Evolutionary conservation across 37 sponge, comb jelly and placozoan species (phyloP), one percentile per base, ranked within the genome.

Genomic region (Theonella swinhoei): DNA sequence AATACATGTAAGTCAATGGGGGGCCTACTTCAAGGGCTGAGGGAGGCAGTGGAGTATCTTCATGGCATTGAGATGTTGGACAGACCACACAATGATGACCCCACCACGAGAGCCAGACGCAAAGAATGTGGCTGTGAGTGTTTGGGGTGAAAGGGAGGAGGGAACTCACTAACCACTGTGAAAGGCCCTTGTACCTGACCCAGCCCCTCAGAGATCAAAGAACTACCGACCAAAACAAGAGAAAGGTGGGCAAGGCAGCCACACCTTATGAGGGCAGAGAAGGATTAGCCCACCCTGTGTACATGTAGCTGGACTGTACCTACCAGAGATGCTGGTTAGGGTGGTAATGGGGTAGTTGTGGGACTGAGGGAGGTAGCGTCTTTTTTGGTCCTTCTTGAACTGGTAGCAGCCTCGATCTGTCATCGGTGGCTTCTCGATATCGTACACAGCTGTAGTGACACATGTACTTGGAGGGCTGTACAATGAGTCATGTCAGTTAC

Each of bases 31-130:
- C 36, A 30, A 36, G 24, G 43, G 82, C 22, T 42, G 29, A 7
- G 47, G 40, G 2, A 58, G 54, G 47, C 86, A 81, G 33, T 85
- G 58, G 62, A 90, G 81, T 70, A 76, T 76, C 82, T 90, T 90
- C 71, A 90, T 71, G 0, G 91, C 82, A 62, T 72, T 85, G 30
- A 90, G 82, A 23, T 76, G 62, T 68, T 90, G 85, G 11, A 80
- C 85, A 29, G 91, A 90, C 91, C 91, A 90, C 35, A 90, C 58
- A 26, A 90, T 31, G 32, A 90, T 81, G 23, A 42, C 70, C 2
- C 91, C 91, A 43, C 85, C 86, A 20, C 37, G 77, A 5, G 86
- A 80, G 4, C 82, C 91, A 60, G 91, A 84, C 22, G 86, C 91
- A 90, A 85, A 90, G 63, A 90, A 41, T 25, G 65, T 81, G 3